phyloP scores from a whole-genome alignment of 1,140 invertebrate genomes.

The Macrotrachela quadricornifera region DNA sequence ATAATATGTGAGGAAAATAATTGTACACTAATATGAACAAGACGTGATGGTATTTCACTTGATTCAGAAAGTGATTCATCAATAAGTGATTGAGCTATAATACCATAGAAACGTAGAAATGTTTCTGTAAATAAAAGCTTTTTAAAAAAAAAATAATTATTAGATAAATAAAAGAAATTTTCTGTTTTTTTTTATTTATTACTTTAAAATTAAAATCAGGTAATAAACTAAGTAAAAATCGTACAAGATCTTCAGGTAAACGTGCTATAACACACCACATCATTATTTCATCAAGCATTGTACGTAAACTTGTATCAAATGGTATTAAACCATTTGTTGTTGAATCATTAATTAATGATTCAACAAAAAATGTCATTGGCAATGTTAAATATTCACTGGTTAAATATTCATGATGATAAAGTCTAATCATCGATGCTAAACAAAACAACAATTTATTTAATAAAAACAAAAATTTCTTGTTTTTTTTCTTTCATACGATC shows the following conservation, averaged over 20 bases:
- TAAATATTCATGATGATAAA: too few relatives aligned
- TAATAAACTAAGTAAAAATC: constrained; percentile 77
- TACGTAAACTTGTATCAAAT: constrained; percentile 28
- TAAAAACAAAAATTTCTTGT: too few relatives aligned
- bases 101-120: constrained; percentile 80
- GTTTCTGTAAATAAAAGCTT: constrained; percentile 75
- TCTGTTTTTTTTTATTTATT: too few relatives aligned
- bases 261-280: constrained; percentile 94
- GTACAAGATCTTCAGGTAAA: constrained; percentile 86
- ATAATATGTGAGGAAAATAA: constrained; percentile 78
- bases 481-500: too few relatives aligned
- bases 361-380: too few relatives aligned
- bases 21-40: constrained; percentile 86
- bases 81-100: constrained; percentile 71
- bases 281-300: constrained; percentile 76
- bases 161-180: too few relatives aligned
- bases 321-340: too few relatives aligned
- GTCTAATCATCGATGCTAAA: too few relatives aligned
- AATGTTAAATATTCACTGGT: too few relatives aligned
- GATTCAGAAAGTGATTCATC: constrained; percentile 40
- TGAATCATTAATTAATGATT: too few relatives aligned
- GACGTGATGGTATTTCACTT: constrained; percentile 74
- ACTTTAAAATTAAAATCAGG: constrained; percentile 61
- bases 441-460: too few relatives aligned
- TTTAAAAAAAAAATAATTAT: too few relatives aligned